Evolutionary conservation across 2,888 invertebrate genomes (phyloP).

Genomic region (Oeneis ivallda): DNA sequence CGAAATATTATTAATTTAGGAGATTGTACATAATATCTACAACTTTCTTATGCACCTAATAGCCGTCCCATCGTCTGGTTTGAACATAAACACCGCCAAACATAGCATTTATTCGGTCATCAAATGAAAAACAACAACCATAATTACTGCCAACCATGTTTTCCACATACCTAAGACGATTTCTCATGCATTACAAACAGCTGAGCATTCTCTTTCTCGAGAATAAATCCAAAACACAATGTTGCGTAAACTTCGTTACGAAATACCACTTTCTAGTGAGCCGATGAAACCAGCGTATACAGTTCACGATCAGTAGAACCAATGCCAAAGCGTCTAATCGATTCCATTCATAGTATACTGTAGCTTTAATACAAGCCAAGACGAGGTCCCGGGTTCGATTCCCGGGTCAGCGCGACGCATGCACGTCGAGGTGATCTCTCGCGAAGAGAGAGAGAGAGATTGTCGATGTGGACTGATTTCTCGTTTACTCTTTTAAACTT

Average conservation of each 20-base stretch:
- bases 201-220: conserved; percentile 14
- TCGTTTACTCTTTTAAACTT: too few relatives aligned
- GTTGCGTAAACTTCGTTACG: conserved; percentile 10
- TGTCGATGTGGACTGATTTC: too few relatives aligned
- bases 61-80: too few relatives aligned
- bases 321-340: conserved; percentile 5
- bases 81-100: neutral
- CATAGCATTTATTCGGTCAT: neutral
- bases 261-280: conserved; percentile 10
- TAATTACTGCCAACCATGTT: conserved; percentile 7
- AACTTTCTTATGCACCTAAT: too few relatives aligned
- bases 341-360: neutral
- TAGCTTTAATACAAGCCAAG: too few relatives aligned
- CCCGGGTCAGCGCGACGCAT: too few relatives aligned
- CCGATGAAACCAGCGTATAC: neutral
- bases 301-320: conserved; percentile 11
- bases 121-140: conserved; percentile 3
- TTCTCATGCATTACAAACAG: conserved; percentile 16
- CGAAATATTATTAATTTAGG: too few relatives aligned
- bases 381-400: too few relatives aligned
- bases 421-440: too few relatives aligned
- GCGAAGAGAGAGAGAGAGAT: too few relatives aligned
- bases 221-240: conserved; percentile 13
- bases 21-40: too few relatives aligned
- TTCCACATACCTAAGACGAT: conserved; percentile 14